Percentiles rank a stretch among this genome's conserved stretches.
phyloP scores from a whole-genome alignment of 2,888 invertebrate species.

The Entomobrya proxima region DNA sequence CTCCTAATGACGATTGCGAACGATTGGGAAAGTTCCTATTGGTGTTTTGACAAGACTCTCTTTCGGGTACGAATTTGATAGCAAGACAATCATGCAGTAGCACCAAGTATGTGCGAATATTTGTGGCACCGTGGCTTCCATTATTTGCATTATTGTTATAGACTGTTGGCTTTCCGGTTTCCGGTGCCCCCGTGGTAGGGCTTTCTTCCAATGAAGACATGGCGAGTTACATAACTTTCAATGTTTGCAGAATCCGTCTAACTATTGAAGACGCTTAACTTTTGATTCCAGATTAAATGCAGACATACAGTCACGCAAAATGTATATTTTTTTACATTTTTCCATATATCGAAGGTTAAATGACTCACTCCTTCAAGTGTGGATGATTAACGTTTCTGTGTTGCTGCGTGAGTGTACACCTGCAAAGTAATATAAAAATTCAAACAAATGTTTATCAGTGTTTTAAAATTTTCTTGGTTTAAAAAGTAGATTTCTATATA shows the following conservation, averaged over 20 bases:
- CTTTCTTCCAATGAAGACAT: not conserved
- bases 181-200: not conserved
- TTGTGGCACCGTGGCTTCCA: conserved; percentile 3
- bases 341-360: too few relatives aligned
- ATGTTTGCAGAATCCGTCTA: not conserved
- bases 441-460: too few relatives aligned
- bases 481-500: too few relatives aligned
- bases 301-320: too few relatives aligned
- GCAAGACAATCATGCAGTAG: conserved; percentile 71
- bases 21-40: conserved; percentile 49
- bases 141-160: not conserved
- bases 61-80: conserved; percentile 70
- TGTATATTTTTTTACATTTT: too few relatives aligned
- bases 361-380: too few relatives aligned
- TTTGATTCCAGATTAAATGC: too few relatives aligned
- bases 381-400: too few relatives aligned
- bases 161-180: not conserved
- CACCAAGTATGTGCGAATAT: conserved; percentile 69
- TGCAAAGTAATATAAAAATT: too few relatives aligned
- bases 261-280: not conserved
- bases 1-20: conserved; percentile 13
- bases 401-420: too few relatives aligned
- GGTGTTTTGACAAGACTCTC: conserved; percentile 15
- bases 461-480: too few relatives aligned
- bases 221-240: not conserved